Percentiles rank a stretch among this genome's conserved stretches.
phyloP scores from a whole-genome alignment of 1,140 invertebrate genomes.

The Atta texana region DNA sequence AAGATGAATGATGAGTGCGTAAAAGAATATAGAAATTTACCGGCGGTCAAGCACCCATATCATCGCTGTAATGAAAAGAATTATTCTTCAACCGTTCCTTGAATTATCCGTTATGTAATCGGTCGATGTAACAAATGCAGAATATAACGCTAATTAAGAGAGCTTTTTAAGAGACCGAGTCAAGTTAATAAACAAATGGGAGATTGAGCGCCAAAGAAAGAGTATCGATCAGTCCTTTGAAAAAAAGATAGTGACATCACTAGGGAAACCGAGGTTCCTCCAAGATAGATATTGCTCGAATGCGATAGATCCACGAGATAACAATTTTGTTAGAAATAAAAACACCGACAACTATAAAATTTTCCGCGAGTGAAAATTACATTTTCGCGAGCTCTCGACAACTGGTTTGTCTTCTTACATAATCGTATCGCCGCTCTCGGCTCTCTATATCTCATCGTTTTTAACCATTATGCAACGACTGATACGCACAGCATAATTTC shows the following conservation, averaged over 20 bases:
- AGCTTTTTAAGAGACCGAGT: slow-evolving; percentile 43
- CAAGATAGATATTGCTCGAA: not conserved
- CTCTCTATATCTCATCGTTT: slow-evolving; percentile 50
- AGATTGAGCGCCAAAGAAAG: not conserved
- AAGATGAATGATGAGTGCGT: not conserved
- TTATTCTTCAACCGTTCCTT: slow-evolving; percentile 15
- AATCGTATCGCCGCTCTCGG: slow-evolving; percentile 28
- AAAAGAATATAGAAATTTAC: slow-evolving; percentile 36
- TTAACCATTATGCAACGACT: slow-evolving; percentile 57
- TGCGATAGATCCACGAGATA: not conserved
- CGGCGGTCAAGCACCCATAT: slow-evolving; percentile 42
- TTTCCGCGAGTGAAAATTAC: slow-evolving; percentile 12
- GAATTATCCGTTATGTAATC: slow-evolving; percentile 53
- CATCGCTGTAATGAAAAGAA: slow-evolving; percentile 41
- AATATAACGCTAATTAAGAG: slow-evolving; percentile 67
- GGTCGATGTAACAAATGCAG: slow-evolving; percentile 41
- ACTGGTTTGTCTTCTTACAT: slow-evolving; percentile 34
- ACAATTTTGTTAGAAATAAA: not conserved
- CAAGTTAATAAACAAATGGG: slow-evolving; percentile 26
- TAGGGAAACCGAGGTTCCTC: not conserved
- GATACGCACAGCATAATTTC: slow-evolving; percentile 48
- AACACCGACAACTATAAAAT: not conserved
- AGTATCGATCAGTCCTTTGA: not conserved
- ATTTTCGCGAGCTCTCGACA: slow-evolving; percentile 29
- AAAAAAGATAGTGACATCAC: not conserved